A percentile compares a stretch with the other conserved stretches of the same genome.
These are phyloP conservation scores for Spilogale gracilis DNA, from an alignment of 2,113 vertebrate species.

Conservation along the genomic window DNA sequence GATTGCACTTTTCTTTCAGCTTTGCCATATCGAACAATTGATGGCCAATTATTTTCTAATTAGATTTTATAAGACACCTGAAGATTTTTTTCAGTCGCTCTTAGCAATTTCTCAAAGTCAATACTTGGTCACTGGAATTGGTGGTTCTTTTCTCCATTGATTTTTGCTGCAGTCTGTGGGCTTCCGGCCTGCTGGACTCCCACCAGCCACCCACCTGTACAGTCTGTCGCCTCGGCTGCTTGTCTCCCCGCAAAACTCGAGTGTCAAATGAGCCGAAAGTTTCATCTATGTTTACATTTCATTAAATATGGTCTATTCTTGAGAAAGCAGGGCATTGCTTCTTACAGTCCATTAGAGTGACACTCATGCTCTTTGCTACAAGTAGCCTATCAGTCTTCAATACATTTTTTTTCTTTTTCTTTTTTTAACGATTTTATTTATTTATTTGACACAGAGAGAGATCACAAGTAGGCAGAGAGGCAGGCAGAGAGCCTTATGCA, in stretches of 20 bases:
- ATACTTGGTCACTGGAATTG: not conserved
- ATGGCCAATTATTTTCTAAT: not conserved
- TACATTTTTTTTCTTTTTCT: not conserved
- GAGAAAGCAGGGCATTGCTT: not conserved
- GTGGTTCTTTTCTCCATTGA: not conserved
- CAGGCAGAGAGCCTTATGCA: no score
- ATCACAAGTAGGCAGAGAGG: no score
- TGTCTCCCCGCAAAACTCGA: not conserved
- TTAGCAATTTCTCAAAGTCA: not conserved
- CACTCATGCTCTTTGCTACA: not conserved
- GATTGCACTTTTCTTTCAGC: not conserved
- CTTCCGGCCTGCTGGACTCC: not conserved
- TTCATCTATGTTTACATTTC: not conserved
- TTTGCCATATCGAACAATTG: not conserved
- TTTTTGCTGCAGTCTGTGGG: not conserved
- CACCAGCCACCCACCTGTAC: accelerated
- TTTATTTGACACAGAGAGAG: no score
- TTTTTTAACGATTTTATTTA: no score
- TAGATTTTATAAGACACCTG: not conserved
- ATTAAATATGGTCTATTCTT: not conserved
- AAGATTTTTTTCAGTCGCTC: not conserved
- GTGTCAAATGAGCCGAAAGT: not conserved
- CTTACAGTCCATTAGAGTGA: conserved; percentile 7
- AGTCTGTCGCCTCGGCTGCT: not conserved
- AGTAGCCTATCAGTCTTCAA: not conserved